A percentile compares a stretch with the other conserved stretches of the same genome.
These are phyloP conservation scores for Thamnophis sirtalis DNA, from an alignment of 2,113 vertebrate genomes.

Conservation along the genomic window DNA sequence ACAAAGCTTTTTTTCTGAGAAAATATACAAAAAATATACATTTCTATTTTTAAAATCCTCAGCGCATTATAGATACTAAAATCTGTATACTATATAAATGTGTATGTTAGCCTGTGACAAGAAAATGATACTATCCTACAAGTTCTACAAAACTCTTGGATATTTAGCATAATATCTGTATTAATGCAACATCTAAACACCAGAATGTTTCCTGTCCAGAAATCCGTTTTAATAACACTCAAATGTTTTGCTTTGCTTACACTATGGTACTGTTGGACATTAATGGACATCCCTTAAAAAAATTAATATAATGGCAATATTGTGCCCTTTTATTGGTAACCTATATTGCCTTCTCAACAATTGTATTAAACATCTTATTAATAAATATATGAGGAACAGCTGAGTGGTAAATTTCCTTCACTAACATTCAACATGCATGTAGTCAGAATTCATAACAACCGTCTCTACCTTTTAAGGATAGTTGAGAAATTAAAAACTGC, in stretches of 20 bases:
- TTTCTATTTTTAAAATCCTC: constrained; percentile 6
- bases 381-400: not conserved
- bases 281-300: not conserved
- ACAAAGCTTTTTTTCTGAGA: not conserved
- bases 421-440: not conserved
- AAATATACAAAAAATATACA: constrained; percentile 16
- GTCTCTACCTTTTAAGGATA: not conserved
- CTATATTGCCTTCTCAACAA: not conserved
- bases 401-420: not conserved
- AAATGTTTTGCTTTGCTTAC: not conserved
- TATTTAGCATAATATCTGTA: not conserved
- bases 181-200: not conserved
- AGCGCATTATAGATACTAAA: not conserved
- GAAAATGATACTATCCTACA: not conserved
- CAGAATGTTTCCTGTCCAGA: not conserved
- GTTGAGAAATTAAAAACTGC: not conserved
- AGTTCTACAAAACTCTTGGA: not conserved
- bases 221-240: not conserved
- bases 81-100: not conserved
- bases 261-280: not conserved
- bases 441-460: not conserved
- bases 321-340: not conserved
- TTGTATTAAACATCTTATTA: not conserved
- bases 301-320: not conserved
- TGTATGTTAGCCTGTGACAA: not conserved